Evolutionary conservation across 2,888 invertebrate genomes (phyloP).

Genomic region (Lordiphosa andalusiaca): DNA sequence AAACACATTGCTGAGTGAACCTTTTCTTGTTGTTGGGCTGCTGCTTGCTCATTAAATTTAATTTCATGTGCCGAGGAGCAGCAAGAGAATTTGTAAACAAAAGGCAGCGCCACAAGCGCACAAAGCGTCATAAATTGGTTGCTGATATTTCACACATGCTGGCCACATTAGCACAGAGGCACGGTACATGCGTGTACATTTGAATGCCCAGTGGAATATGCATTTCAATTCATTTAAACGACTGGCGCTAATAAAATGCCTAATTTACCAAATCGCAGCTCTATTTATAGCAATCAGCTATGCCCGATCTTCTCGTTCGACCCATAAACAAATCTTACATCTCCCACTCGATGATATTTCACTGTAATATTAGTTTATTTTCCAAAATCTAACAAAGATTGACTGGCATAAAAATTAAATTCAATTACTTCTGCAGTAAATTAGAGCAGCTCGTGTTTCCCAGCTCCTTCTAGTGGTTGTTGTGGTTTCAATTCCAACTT

Average conservation of each 20-base stretch:
- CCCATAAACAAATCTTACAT: not conserved
- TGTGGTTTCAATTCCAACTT: no score
- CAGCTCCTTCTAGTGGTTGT: no score
- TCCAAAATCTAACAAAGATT: no score
- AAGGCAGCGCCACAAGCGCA: constrained; percentile 57
- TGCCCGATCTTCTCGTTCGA: no score
- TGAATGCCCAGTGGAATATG: not conserved
- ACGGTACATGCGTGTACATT: constrained; percentile 9
- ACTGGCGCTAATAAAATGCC: constrained; percentile 65
- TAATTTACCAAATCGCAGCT: constrained; percentile 54
- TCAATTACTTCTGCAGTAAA: no score
- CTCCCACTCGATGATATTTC: not conserved
- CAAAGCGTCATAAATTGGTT: constrained; percentile 63
- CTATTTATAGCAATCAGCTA: no score
- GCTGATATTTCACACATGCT: constrained; percentile 70
- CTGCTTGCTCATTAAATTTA: constrained; percentile 65
- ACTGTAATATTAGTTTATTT: no score
- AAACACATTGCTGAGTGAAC: constrained; percentile 65
- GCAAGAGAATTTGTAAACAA: not conserved
- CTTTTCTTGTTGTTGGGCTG: constrained; percentile 51
- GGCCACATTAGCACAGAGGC: constrained; percentile 25
- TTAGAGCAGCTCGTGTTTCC: no score
- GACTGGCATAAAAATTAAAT: no score
- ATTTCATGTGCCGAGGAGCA: constrained; percentile 42
- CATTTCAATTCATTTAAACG: constrained; percentile 29